These are phyloP conservation scores for Callipepla squamata DNA, from an alignment of 2,113 vertebrate species.

Conservation along the genomic window DNA sequence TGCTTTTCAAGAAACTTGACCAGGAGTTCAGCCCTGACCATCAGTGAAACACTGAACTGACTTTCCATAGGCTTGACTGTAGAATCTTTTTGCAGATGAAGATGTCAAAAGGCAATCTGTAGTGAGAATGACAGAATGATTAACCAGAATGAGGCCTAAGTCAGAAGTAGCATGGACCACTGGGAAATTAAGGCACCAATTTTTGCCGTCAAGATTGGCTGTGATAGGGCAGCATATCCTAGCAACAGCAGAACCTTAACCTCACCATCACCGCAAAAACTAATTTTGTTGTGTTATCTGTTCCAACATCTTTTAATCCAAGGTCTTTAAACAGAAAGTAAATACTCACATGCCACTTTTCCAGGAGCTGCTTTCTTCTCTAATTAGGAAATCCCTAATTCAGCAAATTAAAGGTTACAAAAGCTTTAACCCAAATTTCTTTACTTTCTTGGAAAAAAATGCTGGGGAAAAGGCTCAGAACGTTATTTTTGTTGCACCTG, in stretches of 20 bases:
- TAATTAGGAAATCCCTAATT: slow-evolving; percentile 76
- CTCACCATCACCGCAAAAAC: slow-evolving; percentile 71
- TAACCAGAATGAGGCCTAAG: slow-evolving; percentile 83
- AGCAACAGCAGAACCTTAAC: slow-evolving; percentile 78
- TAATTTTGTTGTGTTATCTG: slow-evolving; percentile 78
- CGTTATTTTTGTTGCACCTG: background rate
- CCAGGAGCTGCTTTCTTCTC: slow-evolving; percentile 55
- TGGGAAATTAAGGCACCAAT: slow-evolving; percentile 87
- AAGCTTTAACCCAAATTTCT: slow-evolving; percentile 60
- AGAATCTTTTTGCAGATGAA: slow-evolving; percentile 78
- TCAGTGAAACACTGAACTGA: slow-evolving; percentile 48
- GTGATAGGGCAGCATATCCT: slow-evolving; percentile 80
- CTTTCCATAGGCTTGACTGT: slow-evolving; percentile 40
- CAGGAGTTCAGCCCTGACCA: slow-evolving; percentile 7
- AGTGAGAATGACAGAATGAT: slow-evolving; percentile 83
- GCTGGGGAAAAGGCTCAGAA: background rate
- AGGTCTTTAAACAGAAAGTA: slow-evolving; percentile 77
- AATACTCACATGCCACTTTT: slow-evolving; percentile 69
- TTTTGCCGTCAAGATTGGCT: slow-evolving; percentile 79
- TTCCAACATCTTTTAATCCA: slow-evolving; percentile 79
- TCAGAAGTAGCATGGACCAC: slow-evolving; percentile 77
- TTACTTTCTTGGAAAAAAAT: background rate
- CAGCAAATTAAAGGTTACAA: slow-evolving; percentile 61
- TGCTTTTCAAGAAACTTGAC: background rate
- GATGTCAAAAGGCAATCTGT: slow-evolving; percentile 84